Percentiles rank a stretch among this genome's conserved stretches.
phyloP scores from a whole-genome alignment of 2,888 invertebrate species.

The Harpalus rubripes region DNA sequence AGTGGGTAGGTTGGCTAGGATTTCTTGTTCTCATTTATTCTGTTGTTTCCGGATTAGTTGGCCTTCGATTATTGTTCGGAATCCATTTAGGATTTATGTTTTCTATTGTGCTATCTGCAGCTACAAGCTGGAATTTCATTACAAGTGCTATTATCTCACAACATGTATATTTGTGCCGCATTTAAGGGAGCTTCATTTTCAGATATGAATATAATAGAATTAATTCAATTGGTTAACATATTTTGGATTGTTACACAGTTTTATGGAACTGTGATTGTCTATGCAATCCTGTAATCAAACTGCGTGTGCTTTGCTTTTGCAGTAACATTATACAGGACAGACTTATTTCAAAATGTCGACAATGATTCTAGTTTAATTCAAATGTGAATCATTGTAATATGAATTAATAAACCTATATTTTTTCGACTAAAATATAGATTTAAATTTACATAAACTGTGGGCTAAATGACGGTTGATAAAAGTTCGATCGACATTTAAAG shows the following conservation, averaged over 20 bases:
- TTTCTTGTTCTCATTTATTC: slow-evolving; percentile 48
- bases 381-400: too few species aligned
- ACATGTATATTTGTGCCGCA: slow-evolving; percentile 13
- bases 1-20: slow-evolving; percentile 7
- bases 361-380: too few species aligned
- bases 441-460: too few species aligned
- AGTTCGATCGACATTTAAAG: too few species aligned
- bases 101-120: slow-evolving; percentile 39
- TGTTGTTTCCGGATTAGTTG: slow-evolving; percentile 38
- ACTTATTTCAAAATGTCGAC: too few species aligned
- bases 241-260: neutral
- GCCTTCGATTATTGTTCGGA: slow-evolving; percentile 41
- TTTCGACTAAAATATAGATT: too few species aligned
- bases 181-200: neutral
- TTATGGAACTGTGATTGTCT: neutral
- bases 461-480: too few species aligned
- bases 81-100: slow-evolving; percentile 28
- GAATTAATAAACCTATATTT: too few species aligned
- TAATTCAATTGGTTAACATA: slow-evolving; percentile 9
- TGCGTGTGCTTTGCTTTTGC: too few species aligned
- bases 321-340: too few species aligned
- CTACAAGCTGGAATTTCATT: slow-evolving; percentile 40
- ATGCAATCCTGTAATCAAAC: too few species aligned
- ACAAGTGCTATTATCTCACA: slow-evolving; percentile 18
- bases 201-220: slow-evolving; percentile 17